These are phyloP conservation scores for Sinohyriopsis cumingii DNA, from an alignment of 2,888 invertebrate genomes.

Conservation along the genomic window DNA sequence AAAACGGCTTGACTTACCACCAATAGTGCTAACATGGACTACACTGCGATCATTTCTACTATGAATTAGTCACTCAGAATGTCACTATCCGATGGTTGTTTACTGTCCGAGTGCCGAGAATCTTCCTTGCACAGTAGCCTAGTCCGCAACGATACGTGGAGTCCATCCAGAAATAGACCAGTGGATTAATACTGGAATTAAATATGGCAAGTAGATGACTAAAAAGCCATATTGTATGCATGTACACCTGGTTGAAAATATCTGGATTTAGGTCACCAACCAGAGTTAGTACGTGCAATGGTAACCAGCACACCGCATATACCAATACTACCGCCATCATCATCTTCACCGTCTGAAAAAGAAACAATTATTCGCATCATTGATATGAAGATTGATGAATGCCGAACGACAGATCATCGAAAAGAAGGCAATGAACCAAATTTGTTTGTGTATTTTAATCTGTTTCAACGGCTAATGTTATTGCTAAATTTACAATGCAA, in stretches of 20 bases:
- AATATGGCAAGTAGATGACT: conserved; percentile 91
- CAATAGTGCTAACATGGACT: background rate
- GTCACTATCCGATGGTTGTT: too few relatives aligned
- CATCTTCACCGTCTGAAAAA: conserved; percentile 75
- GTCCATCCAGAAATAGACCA: conserved; percentile 97
- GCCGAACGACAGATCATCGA: too few relatives aligned
- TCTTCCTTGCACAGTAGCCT: conserved; percentile 11
- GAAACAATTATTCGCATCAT: background rate
- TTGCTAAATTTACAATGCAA: too few relatives aligned
- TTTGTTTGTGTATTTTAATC: too few relatives aligned
- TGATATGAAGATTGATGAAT: too few relatives aligned
- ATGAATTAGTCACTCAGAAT: background rate
- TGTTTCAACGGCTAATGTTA: too few relatives aligned
- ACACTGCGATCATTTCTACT: background rate
- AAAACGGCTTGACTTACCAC: too few relatives aligned
- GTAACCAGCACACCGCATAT: conserved; percentile 95
- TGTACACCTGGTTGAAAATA: conserved; percentile 38
- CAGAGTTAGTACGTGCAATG: conserved; percentile 93
- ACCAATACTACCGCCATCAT: conserved; percentile 95
- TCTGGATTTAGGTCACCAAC: conserved; percentile 71
- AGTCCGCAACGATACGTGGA: conserved; percentile 76
- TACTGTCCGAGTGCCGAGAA: background rate
- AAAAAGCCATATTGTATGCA: conserved; percentile 52
- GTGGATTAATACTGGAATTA: conserved; percentile 96
- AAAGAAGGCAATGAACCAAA: too few relatives aligned